Evolutionary conservation across 53 echinoderm and acorn worm genomes (phyloP).

Genomic region (Pentamera pediparva): DNA sequence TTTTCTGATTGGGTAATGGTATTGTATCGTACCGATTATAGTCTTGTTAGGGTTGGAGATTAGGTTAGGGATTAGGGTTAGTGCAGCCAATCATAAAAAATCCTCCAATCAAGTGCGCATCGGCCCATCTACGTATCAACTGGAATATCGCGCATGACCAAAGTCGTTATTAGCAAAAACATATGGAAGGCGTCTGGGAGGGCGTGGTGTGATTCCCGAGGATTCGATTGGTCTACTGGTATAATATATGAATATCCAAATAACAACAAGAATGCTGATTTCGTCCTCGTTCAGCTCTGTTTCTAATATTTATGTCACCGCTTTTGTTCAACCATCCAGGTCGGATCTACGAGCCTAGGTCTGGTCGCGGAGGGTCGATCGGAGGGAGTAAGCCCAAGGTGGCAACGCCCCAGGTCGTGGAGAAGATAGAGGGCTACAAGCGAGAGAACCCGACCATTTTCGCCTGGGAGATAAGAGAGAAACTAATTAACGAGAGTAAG

Average conservation of each 20-base stretch:
- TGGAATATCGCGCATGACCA: too few species aligned
- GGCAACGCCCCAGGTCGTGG: conserved; percentile 91
- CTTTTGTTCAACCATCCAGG: conserved; percentile 29
- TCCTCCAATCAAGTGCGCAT: too few species aligned
- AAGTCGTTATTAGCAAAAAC: too few species aligned
- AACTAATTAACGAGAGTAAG: conserved; percentile 85
- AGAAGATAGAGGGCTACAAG: conserved; percentile 86
- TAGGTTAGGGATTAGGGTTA: too few species aligned
- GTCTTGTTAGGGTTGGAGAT: too few species aligned
- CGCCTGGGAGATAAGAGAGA: conserved; percentile 89
- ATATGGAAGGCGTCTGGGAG: too few species aligned
- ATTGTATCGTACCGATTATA: too few species aligned
- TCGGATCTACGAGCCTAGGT: conserved; percentile 54
- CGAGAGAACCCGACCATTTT: conserved; percentile 93
- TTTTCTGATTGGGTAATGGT: too few species aligned
- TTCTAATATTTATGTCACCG: background rate
- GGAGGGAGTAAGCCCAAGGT: conserved; percentile 98
- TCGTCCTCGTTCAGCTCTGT: background rate
- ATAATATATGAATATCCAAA: background rate
- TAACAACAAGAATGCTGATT: background rate
- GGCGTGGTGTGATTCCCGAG: too few species aligned
- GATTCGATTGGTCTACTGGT: too few species aligned
- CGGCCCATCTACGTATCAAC: too few species aligned
- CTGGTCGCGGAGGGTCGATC: conserved; percentile 66
- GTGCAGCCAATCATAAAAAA: too few species aligned